phyloP scores from a whole-genome alignment of 1,140 invertebrate genomes.

The Pseudomyrmex pallidus region DNA sequence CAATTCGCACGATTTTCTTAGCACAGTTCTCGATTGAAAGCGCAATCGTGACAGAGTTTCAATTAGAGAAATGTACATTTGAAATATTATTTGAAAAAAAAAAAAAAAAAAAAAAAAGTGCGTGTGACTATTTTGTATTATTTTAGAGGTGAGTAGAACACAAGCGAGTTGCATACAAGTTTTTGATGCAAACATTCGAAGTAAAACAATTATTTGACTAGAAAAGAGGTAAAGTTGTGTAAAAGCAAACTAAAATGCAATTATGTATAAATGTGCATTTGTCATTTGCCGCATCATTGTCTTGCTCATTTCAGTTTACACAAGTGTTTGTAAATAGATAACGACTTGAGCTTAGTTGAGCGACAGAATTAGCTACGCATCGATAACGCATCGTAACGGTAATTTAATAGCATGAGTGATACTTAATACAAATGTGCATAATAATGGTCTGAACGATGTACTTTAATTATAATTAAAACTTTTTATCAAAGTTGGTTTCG shows the following conservation, averaged over 20 bases:
- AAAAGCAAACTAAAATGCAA: background rate
- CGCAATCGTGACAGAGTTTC: background rate
- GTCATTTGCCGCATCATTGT: background rate
- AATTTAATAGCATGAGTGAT: background rate
- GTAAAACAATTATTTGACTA: background rate
- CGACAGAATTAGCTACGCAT: background rate
- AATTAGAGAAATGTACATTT: background rate
- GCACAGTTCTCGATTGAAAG: background rate
- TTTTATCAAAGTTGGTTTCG: background rate
- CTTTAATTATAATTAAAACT: background rate
- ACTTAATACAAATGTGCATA: background rate
- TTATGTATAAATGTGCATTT: background rate
- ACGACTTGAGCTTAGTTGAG: background rate
- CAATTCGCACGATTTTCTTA: slow-evolving; percentile 5
- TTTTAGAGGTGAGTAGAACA: background rate
- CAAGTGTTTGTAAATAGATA: slow-evolving; percentile 38
- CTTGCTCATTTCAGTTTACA: background rate
- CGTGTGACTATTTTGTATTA: background rate
- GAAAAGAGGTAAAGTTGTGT: background rate
- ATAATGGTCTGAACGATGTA: background rate
- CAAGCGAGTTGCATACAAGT: background rate
- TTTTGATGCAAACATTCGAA: no score
- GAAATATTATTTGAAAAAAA: background rate
- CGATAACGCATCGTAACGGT: slow-evolving; percentile 6
- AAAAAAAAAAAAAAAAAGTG: background rate